Base-by-base conservation (phyloP, 30 jellyfish, hydroid and myxozoan species). In the Rhopilema esculentum region DNA sequence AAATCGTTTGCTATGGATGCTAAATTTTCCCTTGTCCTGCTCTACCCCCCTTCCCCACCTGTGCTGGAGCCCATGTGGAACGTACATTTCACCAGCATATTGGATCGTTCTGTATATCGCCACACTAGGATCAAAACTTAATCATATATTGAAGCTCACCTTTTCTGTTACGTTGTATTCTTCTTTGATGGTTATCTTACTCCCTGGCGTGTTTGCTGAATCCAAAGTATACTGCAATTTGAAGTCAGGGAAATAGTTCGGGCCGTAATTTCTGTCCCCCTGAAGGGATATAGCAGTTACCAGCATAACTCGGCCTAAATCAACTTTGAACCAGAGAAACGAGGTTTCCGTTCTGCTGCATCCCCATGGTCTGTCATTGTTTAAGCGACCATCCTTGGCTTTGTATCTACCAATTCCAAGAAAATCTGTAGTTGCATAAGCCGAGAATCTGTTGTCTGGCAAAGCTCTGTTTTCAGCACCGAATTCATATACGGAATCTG, bases 241-340 rank as follows among this genome's bases (percentile, higher is more conserved):
- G 91, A 50, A 88, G 32, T 79, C 89, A 0, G 88, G 77, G 72
- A 78, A 72, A 75, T 51, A 88, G 30, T 88, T 88, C 12, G 72
- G 31, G 20, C 82, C 97, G 27, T 64, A 79, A 8, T 88, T 72
- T 18, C 88, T 70, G 51, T 88, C 97, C 12, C 97, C 97, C 53
- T 89, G 97, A 8, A 71, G 81, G 23, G 97, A 66, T 26, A 89
- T 66, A 27, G 82, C 97, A 27, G 70, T 82, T n/a, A 89, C 93
- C 24, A 75, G 69, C 93, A 89, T n/a, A 0, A 75, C 82, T 16
- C 88, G 77, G 29, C 97, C 97, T 1, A 89, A 62, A 73, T 88
- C 97, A 27, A 88, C 85, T 26, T 77, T 77, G 61, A 87, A 79
- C 95, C 95, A 87, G 1, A 69, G 52, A 49, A 20, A 26, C 16